Conservation (phyloP, 2,113 vertebrate genomes). For the Eulemur rufifrons region DNA sequence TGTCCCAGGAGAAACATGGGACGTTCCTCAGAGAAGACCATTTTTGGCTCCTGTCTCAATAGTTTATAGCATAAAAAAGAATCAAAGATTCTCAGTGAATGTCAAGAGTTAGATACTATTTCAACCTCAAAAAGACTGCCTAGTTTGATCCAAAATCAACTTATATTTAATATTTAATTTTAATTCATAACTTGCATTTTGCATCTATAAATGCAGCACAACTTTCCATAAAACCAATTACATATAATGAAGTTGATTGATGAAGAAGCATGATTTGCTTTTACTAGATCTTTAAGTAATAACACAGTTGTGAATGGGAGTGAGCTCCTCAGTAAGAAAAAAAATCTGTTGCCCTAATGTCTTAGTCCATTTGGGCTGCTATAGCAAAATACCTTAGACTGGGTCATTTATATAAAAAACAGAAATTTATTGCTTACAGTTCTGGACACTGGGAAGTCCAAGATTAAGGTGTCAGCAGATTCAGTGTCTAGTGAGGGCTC, state of each 20-base stretch:
- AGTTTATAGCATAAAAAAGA: constrained; percentile 49
- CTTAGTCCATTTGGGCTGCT: not conserved
- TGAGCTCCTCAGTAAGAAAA: not conserved
- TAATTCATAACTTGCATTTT: constrained; percentile 28
- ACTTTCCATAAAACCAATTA: not conserved
- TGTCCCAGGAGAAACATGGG: constrained; percentile 7
- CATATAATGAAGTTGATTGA: not conserved
- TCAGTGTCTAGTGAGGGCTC: not conserved
- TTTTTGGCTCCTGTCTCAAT: constrained; percentile 48
- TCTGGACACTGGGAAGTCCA: not conserved
- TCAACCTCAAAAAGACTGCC: constrained; percentile 58
- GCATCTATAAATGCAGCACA: not conserved
- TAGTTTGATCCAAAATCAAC: constrained; percentile 49
- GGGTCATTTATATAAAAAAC: not conserved
- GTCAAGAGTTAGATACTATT: constrained; percentile 65
- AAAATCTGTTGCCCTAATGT: not conserved
- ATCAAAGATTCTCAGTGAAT: constrained; percentile 55
- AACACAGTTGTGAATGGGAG: not conserved
- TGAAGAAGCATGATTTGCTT: not conserved
- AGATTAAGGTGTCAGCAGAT: not conserved
- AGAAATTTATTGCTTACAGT: not conserved
- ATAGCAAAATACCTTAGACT: not conserved
- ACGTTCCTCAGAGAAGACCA: constrained; percentile 51
- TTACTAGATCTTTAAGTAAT: not conserved
- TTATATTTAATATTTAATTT: constrained; percentile 44